Percentiles rank a stretch among this genome's conserved stretches.
These are phyloP conservation scores for human (Homo sapiens) DNA, from an alignment of 2,113 vertebrate species.

Conservation along the genomic window GRCh38 chr2:43031001-43031500, in stretches of 20 bases:
- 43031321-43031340: neutral
- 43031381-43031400: neutral
- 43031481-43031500: too few species aligned
- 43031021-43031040: neutral
- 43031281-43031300: neutral
- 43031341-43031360: neutral
- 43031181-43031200: neutral
- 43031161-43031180: neutral
- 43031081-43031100: neutral
- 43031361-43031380: neutral
- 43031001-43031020: neutral
- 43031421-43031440: too few species aligned
- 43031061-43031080: neutral
- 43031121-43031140: neutral
- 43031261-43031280: rapidly evolving
- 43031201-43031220: neutral
- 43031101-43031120: neutral
- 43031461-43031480: too few species aligned
- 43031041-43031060: neutral
- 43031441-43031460: too few species aligned
- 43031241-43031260: rapidly evolving
- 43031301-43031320: neutral
- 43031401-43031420: neutral
- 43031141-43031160: neutral
- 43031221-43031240: neutral